Base-by-base conservation (phyloP, 2,888 invertebrate species). In the Nephrotoma appendiculata region DNA sequence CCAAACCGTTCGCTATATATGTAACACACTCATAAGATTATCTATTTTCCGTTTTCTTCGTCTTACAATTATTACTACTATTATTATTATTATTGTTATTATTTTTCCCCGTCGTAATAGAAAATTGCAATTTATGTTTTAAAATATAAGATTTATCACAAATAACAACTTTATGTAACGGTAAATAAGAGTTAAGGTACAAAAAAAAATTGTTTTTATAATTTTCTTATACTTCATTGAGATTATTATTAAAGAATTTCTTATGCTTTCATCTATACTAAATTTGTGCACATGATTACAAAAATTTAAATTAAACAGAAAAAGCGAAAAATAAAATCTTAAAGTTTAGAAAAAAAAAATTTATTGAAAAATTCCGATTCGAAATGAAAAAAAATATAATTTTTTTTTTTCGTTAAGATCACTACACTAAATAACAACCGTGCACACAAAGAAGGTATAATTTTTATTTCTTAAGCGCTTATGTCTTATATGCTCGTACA, bases 91-190 rank as follows among this genome's bases (percentile, higher is more conserved):
- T 71, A 1, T 71, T 44, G 31, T 71, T 71, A 11, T 5, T 71
- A 31, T 71, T 57, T 19, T 71, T 31, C 71, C 2, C 71, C 31
- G 31, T 71, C 31, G 31, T 31, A 71, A 71, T 71, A 71, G 71
- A 71, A 31, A 71, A 71, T 71, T 71, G 71, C 71, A 71, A 71
- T 71, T 71, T 71, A 71, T 71, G 71, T 71, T 31, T 71, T 71
- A 71, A 71, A 71, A 71, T 31, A 31, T 71, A 71, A 71, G 71
- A 71, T 84, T 84, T 84, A 84, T 84, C 84, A 84, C 84, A 84
- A 71, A 84, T 84, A 84, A 84, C 43, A 84, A 84, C 84, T 84
- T 84, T 84, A 84, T 84, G 43, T 84, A 84, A 84, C 84, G 84
- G 84, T 84, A 42, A 84, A 84, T 84, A 43, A 43, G 43, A 84